Conservation (phyloP, 2,888 invertebrate species). For the Pollenia amentaria region DNA sequence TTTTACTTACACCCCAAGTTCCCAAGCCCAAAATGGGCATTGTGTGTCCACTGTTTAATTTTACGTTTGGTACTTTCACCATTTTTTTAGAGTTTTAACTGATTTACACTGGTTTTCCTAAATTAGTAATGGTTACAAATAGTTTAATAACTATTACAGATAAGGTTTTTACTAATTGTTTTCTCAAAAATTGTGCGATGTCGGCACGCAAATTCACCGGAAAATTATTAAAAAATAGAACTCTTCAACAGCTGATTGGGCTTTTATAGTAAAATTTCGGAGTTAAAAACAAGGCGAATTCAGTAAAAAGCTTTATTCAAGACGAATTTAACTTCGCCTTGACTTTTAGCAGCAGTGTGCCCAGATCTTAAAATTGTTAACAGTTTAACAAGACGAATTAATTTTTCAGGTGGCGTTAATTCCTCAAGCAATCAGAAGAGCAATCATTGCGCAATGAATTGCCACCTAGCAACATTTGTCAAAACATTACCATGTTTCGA, state of each 20-base stretch:
- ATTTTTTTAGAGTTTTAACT: constrained; percentile 42
- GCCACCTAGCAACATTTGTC: no score
- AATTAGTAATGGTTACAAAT: constrained; percentile 12
- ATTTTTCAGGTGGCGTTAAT: no score
- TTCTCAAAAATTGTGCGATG: background rate
- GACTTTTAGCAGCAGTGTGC: no score
- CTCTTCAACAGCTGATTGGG: constrained; percentile 40
- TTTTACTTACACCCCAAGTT: constrained; percentile 90
- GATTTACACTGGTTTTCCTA: constrained; percentile 25
- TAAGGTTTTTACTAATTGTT: constrained; percentile 16
- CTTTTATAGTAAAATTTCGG: constrained; percentile 37
- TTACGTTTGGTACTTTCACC: constrained; percentile 85
- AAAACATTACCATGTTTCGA: no score
- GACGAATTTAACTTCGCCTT: no score
- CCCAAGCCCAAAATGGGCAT: constrained; percentile 91
- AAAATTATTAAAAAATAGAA: constrained; percentile 23
- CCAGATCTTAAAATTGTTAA: no score
- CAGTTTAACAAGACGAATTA: no score
- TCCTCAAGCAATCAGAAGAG: no score
- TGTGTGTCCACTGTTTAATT: constrained; percentile 87
- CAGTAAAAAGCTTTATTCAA: background rate
- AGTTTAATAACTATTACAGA: constrained; percentile 49
- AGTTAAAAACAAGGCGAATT: no score
- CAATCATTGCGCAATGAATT: no score
- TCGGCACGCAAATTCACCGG: constrained; percentile 33